These are phyloP conservation scores for Cyanocitta stelleri DNA, from an alignment of 2,113 vertebrate species.

Conservation along the genomic window DNA sequence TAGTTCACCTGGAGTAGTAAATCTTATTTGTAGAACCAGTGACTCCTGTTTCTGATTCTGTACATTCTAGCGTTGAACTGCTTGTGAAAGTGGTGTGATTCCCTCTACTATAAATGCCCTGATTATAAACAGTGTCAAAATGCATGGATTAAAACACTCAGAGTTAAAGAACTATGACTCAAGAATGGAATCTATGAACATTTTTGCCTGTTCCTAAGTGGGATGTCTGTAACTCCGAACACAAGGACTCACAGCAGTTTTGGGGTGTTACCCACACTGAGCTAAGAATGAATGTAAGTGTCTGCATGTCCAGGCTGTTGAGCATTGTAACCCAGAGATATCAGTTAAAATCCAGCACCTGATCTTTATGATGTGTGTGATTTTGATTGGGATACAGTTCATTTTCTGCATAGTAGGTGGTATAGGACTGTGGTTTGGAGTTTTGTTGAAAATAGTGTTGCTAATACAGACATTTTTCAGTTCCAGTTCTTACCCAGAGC, in stretches of 20 bases:
- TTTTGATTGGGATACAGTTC: not conserved
- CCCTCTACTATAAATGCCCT: not conserved
- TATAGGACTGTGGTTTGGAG: not conserved
- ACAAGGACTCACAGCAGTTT: not conserved
- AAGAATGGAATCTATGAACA: not conserved
- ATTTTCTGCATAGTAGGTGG: not conserved
- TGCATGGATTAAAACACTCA: not conserved
- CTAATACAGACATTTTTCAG: not conserved
- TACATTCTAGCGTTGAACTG: not conserved
- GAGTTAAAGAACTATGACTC: not conserved
- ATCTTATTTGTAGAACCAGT: not conserved
- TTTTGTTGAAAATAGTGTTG: not conserved
- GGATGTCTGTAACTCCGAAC: not conserved
- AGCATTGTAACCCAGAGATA: fast-evolving
- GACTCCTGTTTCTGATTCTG: not conserved
- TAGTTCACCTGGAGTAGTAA: not conserved
- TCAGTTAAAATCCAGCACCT: not conserved
- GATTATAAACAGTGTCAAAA: not conserved
- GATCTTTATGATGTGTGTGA: not conserved
- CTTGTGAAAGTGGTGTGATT: not conserved
- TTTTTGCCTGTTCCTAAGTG: not conserved
- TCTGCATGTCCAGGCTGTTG: not conserved
- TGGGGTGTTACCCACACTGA: not conserved
- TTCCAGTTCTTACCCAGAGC: too few species aligned
- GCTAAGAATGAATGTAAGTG: not conserved